Conservation (phyloP, 23 tunicate genomes). For the Phallusia fumigata region DNA sequence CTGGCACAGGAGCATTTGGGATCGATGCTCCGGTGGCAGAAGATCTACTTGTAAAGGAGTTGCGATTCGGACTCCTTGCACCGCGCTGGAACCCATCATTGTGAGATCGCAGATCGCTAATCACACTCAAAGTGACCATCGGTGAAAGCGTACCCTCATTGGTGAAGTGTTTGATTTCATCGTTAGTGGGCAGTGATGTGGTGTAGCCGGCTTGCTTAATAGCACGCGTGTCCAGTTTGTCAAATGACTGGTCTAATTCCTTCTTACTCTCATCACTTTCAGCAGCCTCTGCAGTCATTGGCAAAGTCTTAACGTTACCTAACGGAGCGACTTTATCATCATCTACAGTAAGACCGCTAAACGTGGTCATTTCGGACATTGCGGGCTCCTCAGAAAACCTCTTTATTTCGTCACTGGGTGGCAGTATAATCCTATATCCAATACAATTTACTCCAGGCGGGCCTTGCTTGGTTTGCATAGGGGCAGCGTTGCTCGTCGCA, state of each 20-base stretch:
- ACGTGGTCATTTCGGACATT: slow-evolving; percentile 64
- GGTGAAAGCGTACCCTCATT: slow-evolving; percentile 76
- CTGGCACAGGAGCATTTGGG: neutral
- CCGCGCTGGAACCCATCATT: slow-evolving; percentile 56
- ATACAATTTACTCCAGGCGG: neutral
- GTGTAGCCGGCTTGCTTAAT: slow-evolving; percentile 58
- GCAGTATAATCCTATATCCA: slow-evolving; percentile 36
- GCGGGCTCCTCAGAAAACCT: slow-evolving; percentile 41
- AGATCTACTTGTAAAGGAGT: slow-evolving; percentile 53
- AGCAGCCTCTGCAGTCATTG: neutral
- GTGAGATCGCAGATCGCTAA: slow-evolving; percentile 52
- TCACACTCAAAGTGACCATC: slow-evolving; percentile 68
- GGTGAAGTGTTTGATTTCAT: slow-evolving; percentile 59
- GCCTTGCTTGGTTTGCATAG: neutral
- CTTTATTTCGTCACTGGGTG: slow-evolving; percentile 51
- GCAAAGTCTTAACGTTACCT: neutral
- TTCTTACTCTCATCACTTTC: slow-evolving; percentile 1
- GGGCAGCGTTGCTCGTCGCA: neutral
- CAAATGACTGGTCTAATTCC: neutral
- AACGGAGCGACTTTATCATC: slow-evolving; percentile 50
- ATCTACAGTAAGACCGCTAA: slow-evolving; percentile 67
- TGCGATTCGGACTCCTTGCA: neutral
- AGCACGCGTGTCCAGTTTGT: slow-evolving; percentile 23
- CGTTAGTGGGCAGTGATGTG: slow-evolving; percentile 79
- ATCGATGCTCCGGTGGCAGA: slow-evolving; percentile 75